A percentile compares a stretch with the other conserved stretches of the same genome.
These are phyloP conservation scores for Corythornis cristatus DNA, from an alignment of 2,113 vertebrate genomes.

Conservation along the genomic window DNA sequence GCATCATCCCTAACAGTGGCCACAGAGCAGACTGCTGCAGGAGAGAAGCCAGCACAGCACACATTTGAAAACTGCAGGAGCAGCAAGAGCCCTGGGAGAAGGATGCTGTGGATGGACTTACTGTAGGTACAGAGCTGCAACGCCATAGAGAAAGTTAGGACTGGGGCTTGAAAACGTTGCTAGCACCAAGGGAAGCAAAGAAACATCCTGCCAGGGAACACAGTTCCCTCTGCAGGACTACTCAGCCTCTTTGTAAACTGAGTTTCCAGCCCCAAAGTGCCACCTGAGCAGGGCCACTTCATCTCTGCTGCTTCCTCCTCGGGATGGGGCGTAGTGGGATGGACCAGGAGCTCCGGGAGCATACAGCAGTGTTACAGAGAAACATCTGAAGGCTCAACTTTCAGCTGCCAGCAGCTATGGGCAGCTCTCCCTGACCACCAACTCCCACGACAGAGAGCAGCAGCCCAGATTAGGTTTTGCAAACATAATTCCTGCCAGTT, in stretches of 20 bases:
- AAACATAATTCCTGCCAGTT: background rate
- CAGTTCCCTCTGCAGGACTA: background rate
- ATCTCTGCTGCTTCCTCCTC: background rate
- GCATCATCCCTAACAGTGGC: background rate
- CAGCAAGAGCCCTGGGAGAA: background rate
- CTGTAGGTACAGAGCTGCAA: background rate
- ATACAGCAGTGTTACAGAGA: background rate
- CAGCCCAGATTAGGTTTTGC: background rate
- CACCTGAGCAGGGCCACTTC: background rate
- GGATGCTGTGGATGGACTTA: background rate
- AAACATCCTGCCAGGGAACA: background rate
- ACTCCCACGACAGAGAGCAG: background rate
- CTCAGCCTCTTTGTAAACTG: background rate
- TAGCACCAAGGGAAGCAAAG: background rate
- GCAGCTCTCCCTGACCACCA: background rate
- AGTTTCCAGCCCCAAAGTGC: background rate
- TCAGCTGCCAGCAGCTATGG: accelerated
- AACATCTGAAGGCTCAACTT: accelerated
- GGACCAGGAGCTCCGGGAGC: background rate
- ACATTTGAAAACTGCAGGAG: background rate
- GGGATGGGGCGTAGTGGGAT: accelerated
- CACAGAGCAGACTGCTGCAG: background rate
- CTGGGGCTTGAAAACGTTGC: background rate
- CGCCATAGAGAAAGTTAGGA: background rate
- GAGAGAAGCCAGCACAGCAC: accelerated